Conservation (phyloP, 1,140 invertebrate genomes). For the Maniola jurtina region DNA sequence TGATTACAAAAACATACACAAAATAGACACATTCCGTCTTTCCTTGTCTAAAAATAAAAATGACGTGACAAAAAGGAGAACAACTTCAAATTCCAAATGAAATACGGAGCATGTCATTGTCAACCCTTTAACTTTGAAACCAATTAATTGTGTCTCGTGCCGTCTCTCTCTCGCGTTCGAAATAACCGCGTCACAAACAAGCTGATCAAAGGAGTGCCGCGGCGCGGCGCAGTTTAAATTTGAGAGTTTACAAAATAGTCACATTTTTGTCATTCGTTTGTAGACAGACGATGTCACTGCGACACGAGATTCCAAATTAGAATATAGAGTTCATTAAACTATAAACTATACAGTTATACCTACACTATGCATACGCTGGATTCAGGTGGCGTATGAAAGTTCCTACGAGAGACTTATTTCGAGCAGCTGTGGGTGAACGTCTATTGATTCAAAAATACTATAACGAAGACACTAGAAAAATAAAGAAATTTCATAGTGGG, state of each 20-base stretch:
- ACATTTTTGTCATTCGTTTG: constrained; percentile 10
- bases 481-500: too few species aligned
- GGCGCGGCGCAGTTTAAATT: neutral
- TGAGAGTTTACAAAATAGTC: constrained; percentile 13
- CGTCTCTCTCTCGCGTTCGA: neutral
- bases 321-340: neutral
- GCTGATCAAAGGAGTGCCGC: neutral
- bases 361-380: too few species aligned
- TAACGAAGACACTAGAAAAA: too few species aligned
- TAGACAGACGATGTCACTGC: neutral
- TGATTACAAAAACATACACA: too few species aligned
- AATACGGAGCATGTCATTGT: constrained; percentile 1
- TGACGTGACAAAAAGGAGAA: neutral
- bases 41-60: too few species aligned
- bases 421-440: too few species aligned
- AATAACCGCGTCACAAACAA: constrained; percentile 8
- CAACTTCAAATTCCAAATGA: neutral
- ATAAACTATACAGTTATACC: too few species aligned
- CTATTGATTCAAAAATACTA: too few species aligned
- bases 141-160: constrained; percentile 1
- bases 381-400: too few species aligned
- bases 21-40: too few species aligned
- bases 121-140: constrained; percentile 4
- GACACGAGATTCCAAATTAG: neutral
- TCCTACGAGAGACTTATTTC: too few species aligned